Base-by-base conservation (phyloP, 1,140 invertebrate species). In the Lycorma delicatula region DNA sequence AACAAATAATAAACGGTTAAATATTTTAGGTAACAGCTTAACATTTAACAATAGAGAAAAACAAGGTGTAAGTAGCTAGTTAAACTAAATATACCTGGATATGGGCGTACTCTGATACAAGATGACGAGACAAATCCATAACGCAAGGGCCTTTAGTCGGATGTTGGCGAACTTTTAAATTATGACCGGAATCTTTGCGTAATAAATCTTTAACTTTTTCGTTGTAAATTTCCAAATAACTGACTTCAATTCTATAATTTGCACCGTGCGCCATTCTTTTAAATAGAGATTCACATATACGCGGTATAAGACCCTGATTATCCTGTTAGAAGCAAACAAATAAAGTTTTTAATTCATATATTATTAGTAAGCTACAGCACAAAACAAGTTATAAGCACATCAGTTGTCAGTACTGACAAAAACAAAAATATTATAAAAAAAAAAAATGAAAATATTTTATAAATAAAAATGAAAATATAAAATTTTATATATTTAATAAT, bases 141-240 rank as follows among this genome's bases (percentile, higher is more conserved):
- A 97, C 95, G 69, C 97, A 97, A 0, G 93, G 93, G 4, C 95
- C 95, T 38, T 86, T 74, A 59, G 85, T 82, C 0, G 92, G 92
- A 77, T 98, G 93, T 74, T 98, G 94, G 12, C 95, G 75, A 20
- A 98, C 93, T 64, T 84, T 78, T 4, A 97, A 74, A 16, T 81
- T 83, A 68, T 89, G 82, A 2, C 83, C 83, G 63, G 73, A 28
- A 66, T 81, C 81, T 53, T 78, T 74, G 16, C 85, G 83, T 9
- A 94, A 72, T 36, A 94, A 74, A 74, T 93, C 95, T 72, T 88
- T 87, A 0, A 96, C 90, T 56, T 86, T 77, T 72, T 95, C 92
- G 67, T 94, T 93, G 72, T 95, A 93, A 59, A 91, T 89, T 72
- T 91, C 88, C 62, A 93, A 72, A 74, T 88, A 87, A 73, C 83